Evolutionary conservation across 2,888 invertebrate species (phyloP).

Genomic region (Octodonta nipae): DNA sequence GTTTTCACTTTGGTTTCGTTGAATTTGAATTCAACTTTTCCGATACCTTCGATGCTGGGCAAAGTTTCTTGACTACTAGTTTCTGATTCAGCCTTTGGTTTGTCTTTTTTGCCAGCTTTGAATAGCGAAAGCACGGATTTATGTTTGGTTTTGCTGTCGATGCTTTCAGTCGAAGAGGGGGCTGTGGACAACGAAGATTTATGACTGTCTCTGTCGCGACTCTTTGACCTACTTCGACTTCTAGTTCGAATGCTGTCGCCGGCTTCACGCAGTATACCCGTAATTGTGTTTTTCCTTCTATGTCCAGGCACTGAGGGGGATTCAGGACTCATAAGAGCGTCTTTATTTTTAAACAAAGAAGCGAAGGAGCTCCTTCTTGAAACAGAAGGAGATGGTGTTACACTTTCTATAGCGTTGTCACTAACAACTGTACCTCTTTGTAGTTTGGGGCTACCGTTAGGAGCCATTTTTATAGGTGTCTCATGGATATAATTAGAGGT

Average conservation of each 20-base stretch:
- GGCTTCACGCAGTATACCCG: constrained; percentile 31
- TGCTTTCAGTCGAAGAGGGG: constrained; percentile 38
- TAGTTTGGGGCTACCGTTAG: constrained; percentile 39
- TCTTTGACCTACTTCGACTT: constrained; percentile 44
- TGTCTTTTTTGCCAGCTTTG: constrained; percentile 43
- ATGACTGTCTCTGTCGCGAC: constrained; percentile 42
- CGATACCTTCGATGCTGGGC: constrained; percentile 34
- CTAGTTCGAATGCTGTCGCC: constrained; percentile 29
- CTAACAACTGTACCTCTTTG: constrained; percentile 20
- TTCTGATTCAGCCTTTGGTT: constrained; percentile 23
- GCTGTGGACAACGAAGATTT: constrained; percentile 37
- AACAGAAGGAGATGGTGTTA: constrained; percentile 56
- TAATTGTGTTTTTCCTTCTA: constrained; percentile 27
- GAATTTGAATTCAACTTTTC: constrained; percentile 33
- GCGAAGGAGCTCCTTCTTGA: constrained; percentile 72
- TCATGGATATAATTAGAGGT: constrained; percentile 8
- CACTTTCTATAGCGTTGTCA: constrained; percentile 20
- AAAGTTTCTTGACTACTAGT: constrained; percentile 21
- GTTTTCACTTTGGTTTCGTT: constrained; percentile 28
- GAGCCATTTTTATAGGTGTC: constrained; percentile 19
- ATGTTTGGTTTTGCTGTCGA: constrained; percentile 40
- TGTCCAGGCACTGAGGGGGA: constrained; percentile 38
- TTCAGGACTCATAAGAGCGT: constrained; percentile 49
- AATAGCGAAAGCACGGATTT: constrained; percentile 57
- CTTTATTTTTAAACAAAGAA: constrained; percentile 63